phyloP scores from a whole-genome alignment of 2,113 vertebrate species.

The Peromyscus californicus region DNA sequence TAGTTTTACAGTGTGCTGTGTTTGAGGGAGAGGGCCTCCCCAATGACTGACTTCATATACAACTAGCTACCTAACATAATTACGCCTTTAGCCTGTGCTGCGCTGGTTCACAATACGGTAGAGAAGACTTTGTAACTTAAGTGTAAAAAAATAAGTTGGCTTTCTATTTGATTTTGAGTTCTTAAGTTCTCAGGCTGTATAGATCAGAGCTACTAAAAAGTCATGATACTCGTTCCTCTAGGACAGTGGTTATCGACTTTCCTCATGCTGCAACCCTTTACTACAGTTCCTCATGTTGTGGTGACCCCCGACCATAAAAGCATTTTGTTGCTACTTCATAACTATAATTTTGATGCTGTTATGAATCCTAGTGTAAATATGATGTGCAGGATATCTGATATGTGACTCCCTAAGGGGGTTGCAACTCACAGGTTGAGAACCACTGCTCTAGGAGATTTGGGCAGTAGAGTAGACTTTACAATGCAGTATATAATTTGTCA shows the following conservation, averaged over 20 bases:
- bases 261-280: not conserved
- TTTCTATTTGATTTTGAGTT: slow-evolving; percentile 17
- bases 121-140: not conserved
- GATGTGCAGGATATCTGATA: not conserved
- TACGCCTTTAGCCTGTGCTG: not conserved
- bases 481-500: not conserved
- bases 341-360: not conserved
- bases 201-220: not conserved
- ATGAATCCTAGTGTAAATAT: not conserved
- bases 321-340: not conserved
- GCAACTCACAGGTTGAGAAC: not conserved
- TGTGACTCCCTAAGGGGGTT: not conserved
- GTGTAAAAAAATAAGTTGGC: not conserved
- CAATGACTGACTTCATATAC: not conserved
- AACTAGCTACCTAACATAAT: not conserved
- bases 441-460: not conserved
- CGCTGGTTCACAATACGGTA: slow-evolving; percentile 10
- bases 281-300: not conserved
- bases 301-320: not conserved
- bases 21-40: not conserved
- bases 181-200: not conserved
- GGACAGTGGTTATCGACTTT: not conserved
- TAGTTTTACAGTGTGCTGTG: not conserved
- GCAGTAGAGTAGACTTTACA: not conserved
- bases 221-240: not conserved